phyloP scores from a whole-genome alignment of 2,113 vertebrate genomes.

The Rostratula benghalensis region DNA sequence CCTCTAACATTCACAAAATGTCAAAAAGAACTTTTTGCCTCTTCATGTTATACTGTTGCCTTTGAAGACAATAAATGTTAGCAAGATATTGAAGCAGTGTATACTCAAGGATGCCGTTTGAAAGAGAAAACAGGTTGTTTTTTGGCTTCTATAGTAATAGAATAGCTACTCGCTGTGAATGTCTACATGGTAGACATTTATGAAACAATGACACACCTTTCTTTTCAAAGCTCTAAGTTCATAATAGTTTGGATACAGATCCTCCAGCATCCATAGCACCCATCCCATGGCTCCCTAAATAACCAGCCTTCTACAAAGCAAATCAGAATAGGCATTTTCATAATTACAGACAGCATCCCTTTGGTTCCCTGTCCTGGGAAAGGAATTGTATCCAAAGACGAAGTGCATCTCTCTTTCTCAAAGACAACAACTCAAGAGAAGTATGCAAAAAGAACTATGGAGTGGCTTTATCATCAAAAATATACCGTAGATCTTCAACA shows the following conservation, averaged over 20 bases:
- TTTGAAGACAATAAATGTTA: slow-evolving; percentile 40
- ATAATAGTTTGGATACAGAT: background rate
- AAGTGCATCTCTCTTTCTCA: background rate
- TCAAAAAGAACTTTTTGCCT: background rate
- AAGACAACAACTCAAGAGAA: background rate
- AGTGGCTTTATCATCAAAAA: background rate
- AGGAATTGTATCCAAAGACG: background rate
- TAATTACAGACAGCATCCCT: background rate
- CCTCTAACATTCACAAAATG: background rate
- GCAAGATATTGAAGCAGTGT: background rate
- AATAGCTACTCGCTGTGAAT: background rate
- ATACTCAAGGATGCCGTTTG: background rate
- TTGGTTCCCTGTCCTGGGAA: background rate
- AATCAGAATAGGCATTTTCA: background rate
- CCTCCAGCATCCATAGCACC: background rate
- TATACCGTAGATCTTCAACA: background rate
- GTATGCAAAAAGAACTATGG: background rate
- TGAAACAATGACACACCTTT: background rate
- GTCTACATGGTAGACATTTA: background rate
- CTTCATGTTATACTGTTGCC: background rate
- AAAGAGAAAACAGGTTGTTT: background rate
- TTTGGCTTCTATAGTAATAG: background rate
- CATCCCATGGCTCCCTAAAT: background rate
- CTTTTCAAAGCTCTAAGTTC: background rate
- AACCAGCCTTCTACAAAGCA: background rate